These are phyloP conservation scores for Apodemia hepburni DNA, from an alignment of 2,888 invertebrate genomes.

Conservation along the genomic window DNA sequence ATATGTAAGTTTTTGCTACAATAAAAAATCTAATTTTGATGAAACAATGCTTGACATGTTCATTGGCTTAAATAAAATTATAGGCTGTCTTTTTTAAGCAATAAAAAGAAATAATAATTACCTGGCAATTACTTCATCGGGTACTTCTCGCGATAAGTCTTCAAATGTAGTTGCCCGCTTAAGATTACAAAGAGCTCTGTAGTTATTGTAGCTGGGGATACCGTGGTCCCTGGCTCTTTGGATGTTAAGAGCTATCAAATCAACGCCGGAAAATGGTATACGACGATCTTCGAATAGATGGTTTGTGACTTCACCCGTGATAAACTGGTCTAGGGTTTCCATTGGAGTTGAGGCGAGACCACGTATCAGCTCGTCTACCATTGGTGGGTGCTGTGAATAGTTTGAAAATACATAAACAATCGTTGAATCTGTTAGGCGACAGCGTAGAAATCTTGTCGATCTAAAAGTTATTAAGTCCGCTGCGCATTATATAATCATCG, in stretches of 20 bases:
- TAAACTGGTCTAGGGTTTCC: constrained; percentile 96
- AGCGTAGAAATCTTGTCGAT: neutral
- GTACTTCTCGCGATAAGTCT: constrained; percentile 92
- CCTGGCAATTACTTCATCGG: constrained; percentile 88
- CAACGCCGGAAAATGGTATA: constrained; percentile 95
- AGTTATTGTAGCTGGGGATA: constrained; percentile 93
- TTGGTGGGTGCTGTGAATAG: constrained; percentile 79
- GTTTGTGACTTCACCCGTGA: constrained; percentile 96
- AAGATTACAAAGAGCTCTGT: constrained; percentile 93
- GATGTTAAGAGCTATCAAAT: constrained; percentile 94
- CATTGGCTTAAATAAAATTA: no score
- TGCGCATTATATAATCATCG: no score
- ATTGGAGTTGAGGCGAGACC: constrained; percentile 94
- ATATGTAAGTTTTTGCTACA: no score
- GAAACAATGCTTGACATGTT: no score
- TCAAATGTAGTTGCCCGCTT: constrained; percentile 92
- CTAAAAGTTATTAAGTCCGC: no score
- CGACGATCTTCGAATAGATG: constrained; percentile 95
- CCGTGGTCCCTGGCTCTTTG: constrained; percentile 95
- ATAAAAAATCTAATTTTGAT: no score
- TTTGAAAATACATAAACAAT: neutral
- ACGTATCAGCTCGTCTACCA: constrained; percentile 92
- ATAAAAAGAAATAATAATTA: constrained; percentile 30
- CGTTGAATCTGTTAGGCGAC: neutral
- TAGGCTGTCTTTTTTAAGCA: no score